Base-by-base conservation (phyloP, 2,888 invertebrate genomes). In the Heteropelma amictum region DNA sequence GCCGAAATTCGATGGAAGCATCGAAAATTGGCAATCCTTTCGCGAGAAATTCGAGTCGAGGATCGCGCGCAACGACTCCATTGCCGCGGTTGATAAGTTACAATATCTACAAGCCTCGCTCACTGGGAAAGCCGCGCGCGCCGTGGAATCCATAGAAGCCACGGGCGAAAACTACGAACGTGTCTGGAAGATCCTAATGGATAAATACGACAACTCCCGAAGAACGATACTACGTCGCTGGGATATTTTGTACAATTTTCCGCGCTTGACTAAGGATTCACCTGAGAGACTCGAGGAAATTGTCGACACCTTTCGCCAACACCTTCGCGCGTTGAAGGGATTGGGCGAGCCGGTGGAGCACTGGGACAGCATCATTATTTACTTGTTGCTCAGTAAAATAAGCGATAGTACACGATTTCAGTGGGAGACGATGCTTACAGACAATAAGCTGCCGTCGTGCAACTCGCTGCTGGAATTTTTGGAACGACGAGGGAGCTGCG, bases 21-120 rank as follows among this genome's bases (percentile, higher is more conserved):
- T 58, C 2, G 58, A 58, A 6, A n/a, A 10, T 5, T 58, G 40
- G 58, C 28, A 40, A 1, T 14, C 58, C 0, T 58, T 58, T 10
- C 28, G 40, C 1, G 42, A 58, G 0, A 58, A 28, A 17, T 58
- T 58, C 7, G 26, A 40, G 6, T 3, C 42, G 8, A 3, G 23
- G 0, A 23, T 58, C 1, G 42, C 28, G 4, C 8, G 19, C 1
- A 42, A 58, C 6, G 28, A 42, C 1, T 3, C 6, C 1, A 28
- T 58, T 5, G n/a, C 42, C 2, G 42, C 14, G 1, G 8, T 58
- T 4, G 77, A 81, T 23, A 80, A 77, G 35, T 35, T 78, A 0
- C 67, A 76, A 23, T 83, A 82, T 61, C 40, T 81, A 3, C 76
- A 77, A 19, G 53, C 76, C 0, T 33, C 72, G 0, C 23, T 81